phyloP scores from a whole-genome alignment of 2,113 vertebrate genomes.

The Anthoscopus minutus region DNA sequence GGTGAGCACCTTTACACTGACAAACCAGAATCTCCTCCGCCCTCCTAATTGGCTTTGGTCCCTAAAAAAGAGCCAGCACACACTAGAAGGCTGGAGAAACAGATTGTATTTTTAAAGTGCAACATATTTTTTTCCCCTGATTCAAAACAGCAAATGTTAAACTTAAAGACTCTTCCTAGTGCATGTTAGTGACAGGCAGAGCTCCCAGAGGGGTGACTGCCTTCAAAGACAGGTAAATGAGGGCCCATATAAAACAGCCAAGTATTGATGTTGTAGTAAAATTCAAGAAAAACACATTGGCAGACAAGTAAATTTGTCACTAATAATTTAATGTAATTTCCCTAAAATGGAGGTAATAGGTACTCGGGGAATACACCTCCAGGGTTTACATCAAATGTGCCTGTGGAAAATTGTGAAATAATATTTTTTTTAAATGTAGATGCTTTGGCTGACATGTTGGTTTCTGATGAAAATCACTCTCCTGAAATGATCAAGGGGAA shows the following conservation, averaged over 20 bases:
- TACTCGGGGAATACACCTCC: conserved; percentile 79
- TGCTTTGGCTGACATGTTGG: conserved; percentile 77
- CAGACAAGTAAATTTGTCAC: conserved; percentile 85
- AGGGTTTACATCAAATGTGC: conserved; percentile 78
- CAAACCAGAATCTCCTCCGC: not conserved
- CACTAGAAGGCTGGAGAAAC: conserved; percentile 25
- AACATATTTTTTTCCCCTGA: conserved; percentile 68
- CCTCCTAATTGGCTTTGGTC: not conserved
- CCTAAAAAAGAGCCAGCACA: not conserved
- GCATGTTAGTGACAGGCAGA: conserved; percentile 72
- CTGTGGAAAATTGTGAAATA: conserved; percentile 75
- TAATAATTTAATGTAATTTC: conserved; percentile 86
- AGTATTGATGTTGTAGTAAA: conserved; percentile 84
- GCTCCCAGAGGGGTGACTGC: conserved; percentile 77
- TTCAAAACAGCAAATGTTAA: conserved; percentile 69
- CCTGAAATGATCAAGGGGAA: conserved; percentile 65
- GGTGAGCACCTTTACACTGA: not conserved
- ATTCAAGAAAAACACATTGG: conserved; percentile 83
- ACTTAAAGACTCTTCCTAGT: conserved; percentile 70
- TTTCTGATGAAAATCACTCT: conserved; percentile 74
- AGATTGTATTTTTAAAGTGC: conserved; percentile 57
- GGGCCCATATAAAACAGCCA: conserved; percentile 78
- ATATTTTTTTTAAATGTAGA: conserved; percentile 70
- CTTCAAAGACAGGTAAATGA: conserved; percentile 79
- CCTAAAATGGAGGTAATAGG: conserved; percentile 83